Conservation (phyloP, 2,888 invertebrate genomes). For the Xylota sylvarum region DNA sequence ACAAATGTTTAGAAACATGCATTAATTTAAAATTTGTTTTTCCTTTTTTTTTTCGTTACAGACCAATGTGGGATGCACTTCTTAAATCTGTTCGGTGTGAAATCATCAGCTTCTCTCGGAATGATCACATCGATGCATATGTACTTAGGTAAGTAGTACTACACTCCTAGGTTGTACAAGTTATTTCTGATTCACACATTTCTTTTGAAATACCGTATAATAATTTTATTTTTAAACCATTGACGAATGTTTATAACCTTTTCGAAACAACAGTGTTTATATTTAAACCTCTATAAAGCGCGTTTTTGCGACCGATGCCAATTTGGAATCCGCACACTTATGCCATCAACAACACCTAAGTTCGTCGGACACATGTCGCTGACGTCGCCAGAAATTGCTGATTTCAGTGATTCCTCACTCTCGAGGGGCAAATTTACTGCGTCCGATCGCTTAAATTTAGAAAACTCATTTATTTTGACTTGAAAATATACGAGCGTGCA, state of each 20-base stretch:
- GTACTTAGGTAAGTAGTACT: conserved; percentile 92
- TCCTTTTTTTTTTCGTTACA: conserved; percentile 86
- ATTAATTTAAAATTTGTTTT: conserved; percentile 17
- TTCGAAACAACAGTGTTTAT: conserved; percentile 32
- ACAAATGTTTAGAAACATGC: neutral
- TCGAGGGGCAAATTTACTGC: conserved; percentile 1
- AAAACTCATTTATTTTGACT: conserved; percentile 41
- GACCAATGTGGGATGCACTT: conserved; percentile 93
- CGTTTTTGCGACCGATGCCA: conserved; percentile 22
- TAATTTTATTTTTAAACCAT: conserved; percentile 59
- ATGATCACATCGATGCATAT: conserved; percentile 96
- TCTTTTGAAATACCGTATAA: conserved; percentile 30
- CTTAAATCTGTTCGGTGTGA: conserved; percentile 96
- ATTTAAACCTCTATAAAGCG: conserved; percentile 20
- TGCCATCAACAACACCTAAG: conserved; percentile 34
- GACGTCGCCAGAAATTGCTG: conserved; percentile 42
- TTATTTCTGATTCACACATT: neutral
- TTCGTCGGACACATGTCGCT: conserved; percentile 15
- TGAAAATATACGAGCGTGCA: conserved; percentile 2
- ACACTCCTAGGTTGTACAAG: neutral
- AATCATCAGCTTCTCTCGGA: conserved; percentile 95
- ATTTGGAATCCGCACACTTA: conserved; percentile 42
- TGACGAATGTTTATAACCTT: conserved; percentile 58
- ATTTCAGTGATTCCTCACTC: conserved; percentile 6
- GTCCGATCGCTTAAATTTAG: conserved; percentile 33